These are phyloP conservation scores for Gymnoscelis rufifasciata DNA, from an alignment of 2,888 invertebrate species.

Conservation along the genomic window DNA sequence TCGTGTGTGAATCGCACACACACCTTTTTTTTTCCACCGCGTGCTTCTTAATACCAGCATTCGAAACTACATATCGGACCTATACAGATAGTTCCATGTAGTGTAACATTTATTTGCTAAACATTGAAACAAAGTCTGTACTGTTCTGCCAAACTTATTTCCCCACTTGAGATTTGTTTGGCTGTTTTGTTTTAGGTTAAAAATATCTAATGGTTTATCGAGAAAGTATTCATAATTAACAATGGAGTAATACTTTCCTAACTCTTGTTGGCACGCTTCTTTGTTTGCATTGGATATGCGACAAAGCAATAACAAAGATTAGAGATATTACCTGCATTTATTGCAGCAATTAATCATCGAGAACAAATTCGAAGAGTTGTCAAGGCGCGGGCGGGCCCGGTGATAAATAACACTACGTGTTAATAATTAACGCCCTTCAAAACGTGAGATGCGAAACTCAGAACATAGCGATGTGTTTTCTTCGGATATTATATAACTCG, in stretches of 20 bases:
- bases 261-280: constrained; percentile 31
- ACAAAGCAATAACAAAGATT: constrained; percentile 29
- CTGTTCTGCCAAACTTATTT: no score
- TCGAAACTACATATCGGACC: no score
- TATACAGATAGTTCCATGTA: no score
- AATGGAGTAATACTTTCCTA: constrained; percentile 31
- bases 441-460: background rate
- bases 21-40: no score
- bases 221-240: constrained; percentile 22
- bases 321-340: constrained; percentile 31
- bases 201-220: no score
- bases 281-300: constrained; percentile 32
- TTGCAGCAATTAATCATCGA: constrained; percentile 32
- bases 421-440: background rate
- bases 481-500: no score
- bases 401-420: constrained; percentile 1
- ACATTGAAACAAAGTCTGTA: no score
- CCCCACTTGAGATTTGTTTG: no score
- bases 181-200: no score
- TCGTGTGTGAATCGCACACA: no score
- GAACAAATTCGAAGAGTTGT: constrained; percentile 22
- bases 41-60: no score
- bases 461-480: background rate
- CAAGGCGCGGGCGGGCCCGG: constrained; percentile 1
- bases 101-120: no score